These are phyloP conservation scores for Carettochelys insculpta DNA, from an alignment of 2,113 vertebrate genomes.

Conservation along the genomic window DNA sequence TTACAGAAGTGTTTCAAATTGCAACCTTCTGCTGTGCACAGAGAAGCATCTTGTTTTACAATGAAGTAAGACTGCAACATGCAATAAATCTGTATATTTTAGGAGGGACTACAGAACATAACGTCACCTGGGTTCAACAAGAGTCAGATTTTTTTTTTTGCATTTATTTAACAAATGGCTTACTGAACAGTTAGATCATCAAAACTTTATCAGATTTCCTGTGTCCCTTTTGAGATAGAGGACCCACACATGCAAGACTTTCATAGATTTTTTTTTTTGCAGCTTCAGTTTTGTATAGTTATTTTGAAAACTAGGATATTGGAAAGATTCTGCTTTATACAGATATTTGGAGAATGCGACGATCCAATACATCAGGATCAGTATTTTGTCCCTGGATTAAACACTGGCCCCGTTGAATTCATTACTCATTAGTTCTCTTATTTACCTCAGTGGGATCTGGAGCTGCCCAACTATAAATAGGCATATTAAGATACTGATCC, in stretches of 20 bases:
- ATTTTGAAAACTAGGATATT: too few species aligned
- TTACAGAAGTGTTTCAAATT: slow-evolving; percentile 46
- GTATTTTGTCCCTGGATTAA: too few species aligned
- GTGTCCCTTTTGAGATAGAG: too few species aligned
- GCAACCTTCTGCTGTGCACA: neutral
- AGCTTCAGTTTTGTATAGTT: neutral
- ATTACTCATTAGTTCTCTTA: too few species aligned
- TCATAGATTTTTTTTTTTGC: neutral
- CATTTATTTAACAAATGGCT: neutral
- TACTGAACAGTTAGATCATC: neutral
- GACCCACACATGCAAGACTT: too few species aligned
- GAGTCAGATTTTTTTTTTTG: neutral
- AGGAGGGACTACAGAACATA: neutral
- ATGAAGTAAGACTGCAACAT: neutral
- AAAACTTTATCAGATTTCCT: neutral
- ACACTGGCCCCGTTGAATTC: too few species aligned
- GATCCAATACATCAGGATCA: too few species aligned
- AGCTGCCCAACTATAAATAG: neutral
- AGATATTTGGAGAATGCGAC: too few species aligned
- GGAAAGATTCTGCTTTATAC: too few species aligned
- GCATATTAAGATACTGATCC: neutral
- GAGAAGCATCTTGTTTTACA: neutral
- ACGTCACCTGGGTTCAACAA: neutral
- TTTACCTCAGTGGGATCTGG: too few species aligned
- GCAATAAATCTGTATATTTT: neutral